Conservation (phyloP, 1,140 invertebrate genomes). For the Aphaenogaster floridana region DNA sequence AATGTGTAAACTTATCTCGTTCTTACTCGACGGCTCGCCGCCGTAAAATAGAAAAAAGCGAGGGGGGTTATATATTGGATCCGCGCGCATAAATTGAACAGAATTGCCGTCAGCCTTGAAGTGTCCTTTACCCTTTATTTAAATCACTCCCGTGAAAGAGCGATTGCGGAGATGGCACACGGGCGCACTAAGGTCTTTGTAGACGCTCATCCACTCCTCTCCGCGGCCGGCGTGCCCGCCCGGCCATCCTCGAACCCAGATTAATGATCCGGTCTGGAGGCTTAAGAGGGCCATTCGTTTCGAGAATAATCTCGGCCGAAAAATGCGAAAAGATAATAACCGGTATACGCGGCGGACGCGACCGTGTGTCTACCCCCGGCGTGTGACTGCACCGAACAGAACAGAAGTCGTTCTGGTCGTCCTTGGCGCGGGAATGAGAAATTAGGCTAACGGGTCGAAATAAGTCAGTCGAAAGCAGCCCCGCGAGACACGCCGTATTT, state of each 20-base stretch:
- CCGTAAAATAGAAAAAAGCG: constrained; percentile 48
- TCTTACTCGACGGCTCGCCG: constrained; percentile 27
- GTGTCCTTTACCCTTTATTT: constrained; percentile 64
- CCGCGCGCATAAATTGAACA: constrained; percentile 60
- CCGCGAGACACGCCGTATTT: constrained; percentile 36
- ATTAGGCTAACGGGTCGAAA: constrained; percentile 75
- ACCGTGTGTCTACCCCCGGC: constrained; percentile 24
- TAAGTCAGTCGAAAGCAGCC: constrained; percentile 59
- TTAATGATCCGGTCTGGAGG: constrained; percentile 71
- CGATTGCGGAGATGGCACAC: constrained; percentile 57
- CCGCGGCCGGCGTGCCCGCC: constrained; percentile 43
- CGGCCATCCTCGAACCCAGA: constrained; percentile 70
- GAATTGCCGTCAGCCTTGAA: constrained; percentile 64
- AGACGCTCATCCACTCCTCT: constrained; percentile 50
- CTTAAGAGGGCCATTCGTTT: constrained; percentile 75
- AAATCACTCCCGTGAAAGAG: constrained; percentile 61
- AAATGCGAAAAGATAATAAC: constrained; percentile 76
- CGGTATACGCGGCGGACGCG: constrained; percentile 39
- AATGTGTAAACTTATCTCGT: constrained; percentile 58
- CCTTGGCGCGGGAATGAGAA: constrained; percentile 73
- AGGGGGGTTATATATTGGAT: constrained; percentile 45
- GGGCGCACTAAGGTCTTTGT: constrained; percentile 49
- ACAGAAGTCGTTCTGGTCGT: constrained; percentile 66
- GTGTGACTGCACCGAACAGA: constrained; percentile 9
- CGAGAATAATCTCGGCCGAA: constrained; percentile 74